A percentile compares a stretch with the other conserved stretches of the same genome.
These are phyloP conservation scores for Megalonaias nervosa DNA, from an alignment of 1,140 invertebrate species.

Conservation along the genomic window DNA sequence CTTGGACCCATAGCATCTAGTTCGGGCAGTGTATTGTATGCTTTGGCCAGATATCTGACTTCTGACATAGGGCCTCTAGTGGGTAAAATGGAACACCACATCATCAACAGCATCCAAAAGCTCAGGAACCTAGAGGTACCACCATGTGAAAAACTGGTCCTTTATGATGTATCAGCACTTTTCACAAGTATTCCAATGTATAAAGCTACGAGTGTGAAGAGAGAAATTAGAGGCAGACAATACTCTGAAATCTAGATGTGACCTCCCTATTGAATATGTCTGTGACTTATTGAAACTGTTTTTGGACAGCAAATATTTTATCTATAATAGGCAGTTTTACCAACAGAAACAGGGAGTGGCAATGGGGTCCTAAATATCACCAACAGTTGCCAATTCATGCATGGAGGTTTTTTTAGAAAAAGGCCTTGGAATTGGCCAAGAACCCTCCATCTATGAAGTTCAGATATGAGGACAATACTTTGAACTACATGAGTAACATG, in stretches of 20 bases:
- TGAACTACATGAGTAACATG: too few species aligned
- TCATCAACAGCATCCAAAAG: slow-evolving; percentile 18
- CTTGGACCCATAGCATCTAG: neutral
- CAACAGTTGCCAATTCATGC: neutral
- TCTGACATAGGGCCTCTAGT: neutral
- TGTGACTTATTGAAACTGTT: neutral
- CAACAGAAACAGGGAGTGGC: neutral
- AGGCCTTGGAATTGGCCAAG: neutral
- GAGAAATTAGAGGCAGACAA: neutral
- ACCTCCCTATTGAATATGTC: neutral
- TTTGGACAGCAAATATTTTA: slow-evolving; percentile 2
- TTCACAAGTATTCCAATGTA: slow-evolving; percentile 16
- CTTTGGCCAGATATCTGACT: slow-evolving; percentile 6
- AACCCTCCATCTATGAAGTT: neutral
- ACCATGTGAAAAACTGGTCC: neutral
- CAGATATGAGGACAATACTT: too few species aligned
- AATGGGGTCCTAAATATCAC: slow-evolving; percentile 1
- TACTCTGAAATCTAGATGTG: neutral
- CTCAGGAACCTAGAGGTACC: slow-evolving; percentile 14
- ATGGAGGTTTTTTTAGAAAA: slow-evolving; percentile 13
- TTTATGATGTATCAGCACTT: slow-evolving; percentile 21
- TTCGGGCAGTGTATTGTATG: neutral
- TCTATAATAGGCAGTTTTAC: slow-evolving; percentile 6
- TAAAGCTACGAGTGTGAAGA: slow-evolving; percentile 6
- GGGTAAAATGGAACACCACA: slow-evolving; percentile 13